Evolutionary conservation across 2,888 invertebrate species (phyloP), one percentile per base, ranked within the genome.

Genomic region (Barypeithes pellucidus): DNA sequence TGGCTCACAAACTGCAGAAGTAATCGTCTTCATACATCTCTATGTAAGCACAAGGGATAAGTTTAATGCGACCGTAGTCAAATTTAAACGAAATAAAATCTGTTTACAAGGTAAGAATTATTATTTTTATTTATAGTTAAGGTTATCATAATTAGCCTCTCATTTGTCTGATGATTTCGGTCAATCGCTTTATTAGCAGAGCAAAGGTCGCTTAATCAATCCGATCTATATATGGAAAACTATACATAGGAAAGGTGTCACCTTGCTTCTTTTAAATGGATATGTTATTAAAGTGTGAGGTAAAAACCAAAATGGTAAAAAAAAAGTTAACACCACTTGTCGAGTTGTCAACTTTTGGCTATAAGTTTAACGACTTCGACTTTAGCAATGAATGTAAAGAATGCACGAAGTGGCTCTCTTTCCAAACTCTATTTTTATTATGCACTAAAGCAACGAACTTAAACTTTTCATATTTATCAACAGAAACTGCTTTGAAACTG

Each of bases 51-150:
- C 92, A 0, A 90, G 91, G 11, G 90, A 92, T n/a, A 88, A 89
- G 9, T 90, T 93, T 85, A 91, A 93, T 83, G 91, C 92, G 81
- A 92, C 93, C 9, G 87, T 89, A 77, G 88, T 96, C 71, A 90
- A 92, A 79, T 93, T 96, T 87, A 92, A 92, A 82, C 89, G 96
- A 77, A 95, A 94, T 86, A 96, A 96, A 88, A 94, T 95, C 81
- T 96, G 96, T 85, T 89, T 93, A 76, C 92, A 93, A 90, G 93
- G 94, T 93, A 82, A 85, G 83, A 45, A 24, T 8, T 9, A 14
- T n/a, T 50, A 18, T 50, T 22, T 47, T 20, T 29, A 2, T 9
- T 4, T 29, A 29, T 1, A 29, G 8, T 7, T 29, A 29, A 29
- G 9, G n/a, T n/a, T n/a, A n/a, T n/a, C n/a, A n/a, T n/a, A n/a